phyloP scores from a whole-genome alignment of 1,140 invertebrate genomes.

The Eumaeus atala region DNA sequence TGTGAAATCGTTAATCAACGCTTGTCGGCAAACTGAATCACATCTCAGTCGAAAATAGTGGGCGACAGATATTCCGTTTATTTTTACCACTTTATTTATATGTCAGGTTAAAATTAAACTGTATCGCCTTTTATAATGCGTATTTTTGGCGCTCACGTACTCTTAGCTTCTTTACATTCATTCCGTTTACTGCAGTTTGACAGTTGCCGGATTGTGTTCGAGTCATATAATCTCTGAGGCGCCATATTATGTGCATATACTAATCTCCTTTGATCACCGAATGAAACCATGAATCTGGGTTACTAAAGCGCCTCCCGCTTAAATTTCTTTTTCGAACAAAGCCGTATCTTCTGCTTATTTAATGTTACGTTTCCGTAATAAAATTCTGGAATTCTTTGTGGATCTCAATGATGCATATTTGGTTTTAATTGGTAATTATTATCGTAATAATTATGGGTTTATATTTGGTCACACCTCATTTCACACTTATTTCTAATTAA shows the following conservation, averaged over 20 bases:
- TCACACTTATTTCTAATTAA: too few relatives aligned
- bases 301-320: slow-evolving; percentile 1
- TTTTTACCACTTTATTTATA: slow-evolving; percentile 3
- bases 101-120: slow-evolving; percentile 1
- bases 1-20: not conserved
- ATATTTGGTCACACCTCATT: too few relatives aligned
- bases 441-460: too few relatives aligned
- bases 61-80: slow-evolving; percentile 4
- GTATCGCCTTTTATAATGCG: not conserved
- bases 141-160: not conserved
- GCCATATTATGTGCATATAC: slow-evolving; percentile 4
- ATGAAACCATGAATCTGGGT: slow-evolving; percentile 1
- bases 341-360: not conserved
- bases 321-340: slow-evolving; percentile 3
- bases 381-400: not conserved
- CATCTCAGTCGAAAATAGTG: not conserved
- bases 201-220: slow-evolving; percentile 3
- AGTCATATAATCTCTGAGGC: slow-evolving; percentile 9
- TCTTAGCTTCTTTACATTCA: not conserved
- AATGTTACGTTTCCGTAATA: not conserved
- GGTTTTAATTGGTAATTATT: too few relatives aligned
- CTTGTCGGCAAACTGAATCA: not conserved
- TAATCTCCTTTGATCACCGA: slow-evolving; percentile 3
- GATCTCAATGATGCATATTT: too few relatives aligned
- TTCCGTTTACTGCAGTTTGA: slow-evolving; percentile 1